Base-by-base conservation (phyloP, 2,113 vertebrate genomes). In the Eulacestoma nigropectus region DNA sequence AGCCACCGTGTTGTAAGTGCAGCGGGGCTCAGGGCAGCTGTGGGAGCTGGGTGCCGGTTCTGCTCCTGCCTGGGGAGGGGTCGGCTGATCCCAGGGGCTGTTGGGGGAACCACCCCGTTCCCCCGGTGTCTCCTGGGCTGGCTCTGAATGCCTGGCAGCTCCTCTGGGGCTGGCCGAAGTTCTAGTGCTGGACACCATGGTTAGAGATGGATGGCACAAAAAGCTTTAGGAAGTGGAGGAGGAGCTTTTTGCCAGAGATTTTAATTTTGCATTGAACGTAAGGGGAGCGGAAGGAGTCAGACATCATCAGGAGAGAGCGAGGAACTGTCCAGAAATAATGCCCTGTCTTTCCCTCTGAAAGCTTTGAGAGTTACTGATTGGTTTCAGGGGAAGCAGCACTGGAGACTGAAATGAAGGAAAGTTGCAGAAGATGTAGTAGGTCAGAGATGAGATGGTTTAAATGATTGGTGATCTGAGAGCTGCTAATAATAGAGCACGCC, bases 1-100 rank as follows among this genome's bases (percentile, higher is more conserved):
- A 46, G 32, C 25, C 0, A 0, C 6, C 1, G 1, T 10, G 23
- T 0, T 32, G 47, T 5, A 11, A 16, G 23, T 5, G 2, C 2
- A 18, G 44, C 49, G 1, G 25, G 73, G 78, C 72, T 33, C 41
- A 5, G 62, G 60, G 29, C 2, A 13, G 64, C 29, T 2, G 1
- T 25, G 64, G 74, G 46, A 50, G 33, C 3, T 6, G 35, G 23
- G 39, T 29, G 29, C 68, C 0, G 1, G 27, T 10, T 26, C 55
- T 56, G 79, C 64, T 63, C 39, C 79, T 3, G 2, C 64, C 52
- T 3, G 8, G 53, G 65, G 35, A 11, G 50, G 37, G 2, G 12
- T 4, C 1, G 42, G 53, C 56, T 57, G 62, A 4, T 46, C 67
- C 47, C 39, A 5, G 6, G 22, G 56, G 13, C 3, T 18, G 9